phyloP scores from a whole-genome alignment of 2,113 vertebrate species.

The Muntiacus reevesi region DNA sequence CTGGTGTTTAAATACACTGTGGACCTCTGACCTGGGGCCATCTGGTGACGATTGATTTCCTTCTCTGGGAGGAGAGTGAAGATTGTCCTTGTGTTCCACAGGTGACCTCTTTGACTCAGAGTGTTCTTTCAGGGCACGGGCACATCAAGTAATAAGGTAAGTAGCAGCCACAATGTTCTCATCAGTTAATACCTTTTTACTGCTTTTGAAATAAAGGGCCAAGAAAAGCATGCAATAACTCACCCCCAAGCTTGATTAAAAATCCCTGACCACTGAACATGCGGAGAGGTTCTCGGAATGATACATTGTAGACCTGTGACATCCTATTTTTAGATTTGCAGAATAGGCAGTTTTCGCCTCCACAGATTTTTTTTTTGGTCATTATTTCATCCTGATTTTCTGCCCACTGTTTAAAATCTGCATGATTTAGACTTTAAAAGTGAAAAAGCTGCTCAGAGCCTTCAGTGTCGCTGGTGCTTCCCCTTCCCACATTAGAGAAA shows the following conservation, averaged over 20 bases:
- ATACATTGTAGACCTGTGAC: background rate
- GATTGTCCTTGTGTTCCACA: background rate
- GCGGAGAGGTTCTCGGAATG: background rate
- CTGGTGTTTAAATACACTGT: background rate
- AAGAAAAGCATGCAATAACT: slow-evolving; percentile 19
- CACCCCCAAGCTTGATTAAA: background rate
- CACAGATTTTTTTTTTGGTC: background rate
- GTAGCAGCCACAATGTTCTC: background rate
- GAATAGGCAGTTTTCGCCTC: background rate
- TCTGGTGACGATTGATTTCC: background rate
- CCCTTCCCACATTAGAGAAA: slow-evolving; percentile 6
- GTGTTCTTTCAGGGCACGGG: background rate
- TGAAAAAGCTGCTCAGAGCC: background rate
- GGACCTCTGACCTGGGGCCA: background rate
- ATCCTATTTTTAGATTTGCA: slow-evolving; percentile 35
- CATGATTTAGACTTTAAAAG: slow-evolving; percentile 22
- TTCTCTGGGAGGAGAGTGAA: background rate
- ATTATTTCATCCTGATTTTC: slow-evolving; percentile 52
- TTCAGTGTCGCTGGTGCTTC: background rate
- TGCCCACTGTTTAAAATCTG: background rate
- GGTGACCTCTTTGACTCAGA: background rate
- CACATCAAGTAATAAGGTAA: background rate
- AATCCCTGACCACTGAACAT: background rate
- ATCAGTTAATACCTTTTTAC: background rate
- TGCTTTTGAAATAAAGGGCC: background rate